These are phyloP conservation scores for Myiagra hebetior DNA, from an alignment of 2,113 vertebrate genomes.

Conservation along the genomic window DNA sequence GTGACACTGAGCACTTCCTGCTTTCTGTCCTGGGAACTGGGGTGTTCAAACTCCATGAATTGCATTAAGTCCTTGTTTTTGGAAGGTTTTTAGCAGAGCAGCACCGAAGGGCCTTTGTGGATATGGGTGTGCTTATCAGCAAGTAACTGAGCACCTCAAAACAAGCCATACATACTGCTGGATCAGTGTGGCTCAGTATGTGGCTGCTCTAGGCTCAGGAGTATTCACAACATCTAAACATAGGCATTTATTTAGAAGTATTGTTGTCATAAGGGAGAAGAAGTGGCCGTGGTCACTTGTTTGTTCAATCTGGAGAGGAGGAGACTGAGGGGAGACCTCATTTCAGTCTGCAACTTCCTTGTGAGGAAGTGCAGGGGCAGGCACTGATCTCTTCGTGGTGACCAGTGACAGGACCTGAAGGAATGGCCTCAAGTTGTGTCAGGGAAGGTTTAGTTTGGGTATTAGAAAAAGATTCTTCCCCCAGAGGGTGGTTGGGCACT, in stretches of 20 bases:
- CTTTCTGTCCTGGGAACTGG: not conserved
- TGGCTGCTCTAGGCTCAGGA: not conserved
- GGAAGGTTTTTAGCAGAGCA: not conserved
- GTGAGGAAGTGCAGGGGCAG: not conserved
- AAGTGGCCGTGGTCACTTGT: not conserved
- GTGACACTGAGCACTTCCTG: not conserved
- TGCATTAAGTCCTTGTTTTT: not conserved
- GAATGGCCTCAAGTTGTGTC: not conserved
- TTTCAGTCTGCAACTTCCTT: not conserved
- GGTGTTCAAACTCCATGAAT: not conserved
- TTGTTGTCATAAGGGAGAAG: not conserved
- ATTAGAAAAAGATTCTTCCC: not conserved
- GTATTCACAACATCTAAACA: not conserved
- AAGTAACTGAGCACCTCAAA: not conserved
- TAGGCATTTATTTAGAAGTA: not conserved
- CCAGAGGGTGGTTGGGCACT: not conserved
- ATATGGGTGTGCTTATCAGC: not conserved
- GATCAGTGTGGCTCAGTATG: not conserved
- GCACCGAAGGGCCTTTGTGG: not conserved
- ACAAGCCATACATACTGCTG: not conserved
- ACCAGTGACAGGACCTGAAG: fast-evolving
- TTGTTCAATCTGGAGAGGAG: not conserved
- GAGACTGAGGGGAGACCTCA: not conserved
- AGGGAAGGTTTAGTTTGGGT: not conserved
- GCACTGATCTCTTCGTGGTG: not conserved